phyloP scores from a whole-genome alignment of 2,797 vertebrate genomes.

The Chrosomus eos region DNA sequence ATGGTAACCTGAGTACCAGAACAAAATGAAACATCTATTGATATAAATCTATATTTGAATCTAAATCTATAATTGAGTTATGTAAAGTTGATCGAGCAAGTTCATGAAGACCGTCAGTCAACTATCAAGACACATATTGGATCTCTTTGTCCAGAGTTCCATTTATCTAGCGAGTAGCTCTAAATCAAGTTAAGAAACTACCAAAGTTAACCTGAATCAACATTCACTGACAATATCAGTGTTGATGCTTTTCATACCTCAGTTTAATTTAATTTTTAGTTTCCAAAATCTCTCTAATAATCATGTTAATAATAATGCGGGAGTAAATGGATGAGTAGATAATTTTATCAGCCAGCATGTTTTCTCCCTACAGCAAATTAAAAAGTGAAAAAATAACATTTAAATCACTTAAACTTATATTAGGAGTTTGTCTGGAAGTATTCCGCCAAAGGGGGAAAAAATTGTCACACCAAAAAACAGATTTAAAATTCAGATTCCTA shows the following conservation, averaged over 20 bases:
- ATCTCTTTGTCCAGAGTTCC: background rate
- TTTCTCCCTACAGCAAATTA: background rate
- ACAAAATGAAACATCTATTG: background rate
- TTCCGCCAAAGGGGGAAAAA: background rate
- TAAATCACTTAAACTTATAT: background rate
- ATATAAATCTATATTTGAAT: background rate
- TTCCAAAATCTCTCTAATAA: background rate
- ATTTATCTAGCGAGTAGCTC: background rate
- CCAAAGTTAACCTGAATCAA: background rate
- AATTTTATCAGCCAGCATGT: background rate
- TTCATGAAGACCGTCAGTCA: background rate
- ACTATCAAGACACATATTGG: background rate
- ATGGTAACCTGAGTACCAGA: background rate
- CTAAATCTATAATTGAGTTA: background rate
- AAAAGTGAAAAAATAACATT: background rate
- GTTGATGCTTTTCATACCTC: background rate
- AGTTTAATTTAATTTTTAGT: background rate
- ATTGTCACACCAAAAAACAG: background rate
- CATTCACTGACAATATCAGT: background rate
- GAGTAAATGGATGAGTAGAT: background rate
- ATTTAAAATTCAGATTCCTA: background rate
- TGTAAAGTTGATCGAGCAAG: background rate
- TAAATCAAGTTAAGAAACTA: background rate
- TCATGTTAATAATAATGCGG: background rate
- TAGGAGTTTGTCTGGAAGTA: background rate